Conservation (phyloP, 2,888 invertebrate species). For the Diabrotica balteata region DNA sequence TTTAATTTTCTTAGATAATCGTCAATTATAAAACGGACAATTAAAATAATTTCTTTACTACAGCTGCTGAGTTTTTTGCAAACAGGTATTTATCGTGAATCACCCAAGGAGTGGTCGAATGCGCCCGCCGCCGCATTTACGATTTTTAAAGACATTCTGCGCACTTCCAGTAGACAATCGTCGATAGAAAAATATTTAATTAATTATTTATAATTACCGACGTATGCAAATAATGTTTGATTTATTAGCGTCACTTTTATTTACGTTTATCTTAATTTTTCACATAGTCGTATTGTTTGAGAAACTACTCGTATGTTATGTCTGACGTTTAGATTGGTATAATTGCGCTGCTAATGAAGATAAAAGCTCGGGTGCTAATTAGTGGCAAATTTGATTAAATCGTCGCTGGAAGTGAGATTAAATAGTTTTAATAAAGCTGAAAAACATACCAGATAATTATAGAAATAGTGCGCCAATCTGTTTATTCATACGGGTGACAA, state of each 20-base stretch:
- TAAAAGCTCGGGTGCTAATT: no score
- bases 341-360: no score
- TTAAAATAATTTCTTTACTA: neutral
- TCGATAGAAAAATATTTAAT: slow-evolving; percentile 6
- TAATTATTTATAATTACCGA: slow-evolving; percentile 10
- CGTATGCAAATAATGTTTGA: slow-evolving; percentile 11
- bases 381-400: no score
- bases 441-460: no score
- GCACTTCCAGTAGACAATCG: slow-evolving; percentile 15
- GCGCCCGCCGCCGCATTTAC: neutral
- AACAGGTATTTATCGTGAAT: slow-evolving; percentile 8
- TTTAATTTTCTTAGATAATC: neutral
- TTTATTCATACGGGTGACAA: no score
- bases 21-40: neutral
- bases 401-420: no score
- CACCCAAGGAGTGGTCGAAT: slow-evolving; percentile 6
- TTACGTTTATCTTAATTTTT: no score
- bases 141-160: slow-evolving; percentile 11
- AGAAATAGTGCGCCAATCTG: no score
- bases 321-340: no score
- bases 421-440: no score
- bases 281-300: no score
- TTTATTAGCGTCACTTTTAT: neutral
- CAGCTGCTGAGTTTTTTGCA: neutral
- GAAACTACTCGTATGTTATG: no score